A percentile compares a stretch with the other conserved stretches of the same genome.
phyloP scores from a whole-genome alignment of 2,113 vertebrate genomes.

The Circaetus cinerascens region DNA sequence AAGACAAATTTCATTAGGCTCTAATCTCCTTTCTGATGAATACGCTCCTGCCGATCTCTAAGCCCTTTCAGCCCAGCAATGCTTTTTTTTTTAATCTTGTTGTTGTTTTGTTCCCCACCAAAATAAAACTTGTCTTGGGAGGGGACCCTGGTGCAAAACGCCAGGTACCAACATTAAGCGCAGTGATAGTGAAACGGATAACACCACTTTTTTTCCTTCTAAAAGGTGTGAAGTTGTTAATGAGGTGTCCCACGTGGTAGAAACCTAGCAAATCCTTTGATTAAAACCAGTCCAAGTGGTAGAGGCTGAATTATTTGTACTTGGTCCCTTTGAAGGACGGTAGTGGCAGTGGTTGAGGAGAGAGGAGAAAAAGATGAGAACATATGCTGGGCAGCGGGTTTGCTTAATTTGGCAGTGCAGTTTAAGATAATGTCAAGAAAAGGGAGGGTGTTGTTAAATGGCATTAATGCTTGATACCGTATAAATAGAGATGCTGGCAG shows the following conservation, averaged over 20 bases:
- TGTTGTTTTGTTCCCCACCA: slow-evolving; percentile 24
- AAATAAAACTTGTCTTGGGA: neutral
- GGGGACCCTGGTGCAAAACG: neutral
- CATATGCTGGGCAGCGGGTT: neutral
- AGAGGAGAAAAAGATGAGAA: neutral
- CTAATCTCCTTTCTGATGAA: slow-evolving; percentile 43
- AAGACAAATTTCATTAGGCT: slow-evolving; percentile 66
- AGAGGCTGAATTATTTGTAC: slow-evolving; percentile 7
- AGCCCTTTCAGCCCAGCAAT: slow-evolving; percentile 21
- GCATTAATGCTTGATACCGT: neutral
- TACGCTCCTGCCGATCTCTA: neutral
- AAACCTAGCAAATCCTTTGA: slow-evolving; percentile 28
- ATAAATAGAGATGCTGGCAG: neutral
- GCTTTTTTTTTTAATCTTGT: neutral
- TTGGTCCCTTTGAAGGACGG: neutral
- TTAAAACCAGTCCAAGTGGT: slow-evolving; percentile 26
- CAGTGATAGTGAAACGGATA: neutral
- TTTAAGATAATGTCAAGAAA: neutral
- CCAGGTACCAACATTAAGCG: neutral
- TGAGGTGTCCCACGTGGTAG: neutral
- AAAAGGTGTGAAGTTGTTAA: slow-evolving; percentile 39
- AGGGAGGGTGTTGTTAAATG: neutral
- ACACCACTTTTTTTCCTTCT: neutral
- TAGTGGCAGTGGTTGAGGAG: neutral
- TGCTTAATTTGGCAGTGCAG: neutral